Conservation (phyloP, 1,140 invertebrate species). For the Gryon sp. region DNA sequence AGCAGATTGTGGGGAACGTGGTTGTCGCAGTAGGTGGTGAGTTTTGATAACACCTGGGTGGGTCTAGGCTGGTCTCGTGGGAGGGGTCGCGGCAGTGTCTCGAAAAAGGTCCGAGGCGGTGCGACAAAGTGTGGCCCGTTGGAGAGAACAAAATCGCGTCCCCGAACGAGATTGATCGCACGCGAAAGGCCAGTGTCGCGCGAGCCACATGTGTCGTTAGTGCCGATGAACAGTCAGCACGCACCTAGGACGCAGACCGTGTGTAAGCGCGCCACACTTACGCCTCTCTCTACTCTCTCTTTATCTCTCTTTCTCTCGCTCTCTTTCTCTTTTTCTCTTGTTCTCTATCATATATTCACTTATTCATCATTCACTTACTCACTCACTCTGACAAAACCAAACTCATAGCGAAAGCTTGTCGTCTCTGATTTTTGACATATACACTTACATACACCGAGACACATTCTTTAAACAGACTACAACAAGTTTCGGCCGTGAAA, state of each 20-base stretch:
- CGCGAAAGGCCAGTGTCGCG: conserved; percentile 7
- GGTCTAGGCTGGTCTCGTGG: conserved; percentile 56
- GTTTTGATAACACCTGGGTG: conserved; percentile 15
- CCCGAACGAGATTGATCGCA: conserved; percentile 14
- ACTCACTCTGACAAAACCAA: conserved; percentile 16
- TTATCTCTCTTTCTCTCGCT: conserved; percentile 16
- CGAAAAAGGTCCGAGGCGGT: conserved; percentile 12
- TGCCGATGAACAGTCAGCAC: conserved; percentile 50
- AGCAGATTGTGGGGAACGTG: no score
- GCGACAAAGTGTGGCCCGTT: conserved; percentile 6
- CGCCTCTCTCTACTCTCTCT: conserved; percentile 19
- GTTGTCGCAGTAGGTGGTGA: no score
- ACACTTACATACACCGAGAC: no score
- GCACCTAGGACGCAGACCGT: conserved; percentile 52
- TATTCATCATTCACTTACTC: no score
- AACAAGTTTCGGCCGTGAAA: conserved; percentile 22
- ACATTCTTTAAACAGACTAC: no score
- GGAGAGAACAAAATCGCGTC: conserved; percentile 18
- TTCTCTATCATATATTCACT: no score
- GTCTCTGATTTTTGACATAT: conserved; percentile 34
- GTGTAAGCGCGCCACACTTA: conserved; percentile 55
- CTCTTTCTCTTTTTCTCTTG: no score
- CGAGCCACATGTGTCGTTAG: conserved; percentile 31
- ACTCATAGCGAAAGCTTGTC: conserved; percentile 47
- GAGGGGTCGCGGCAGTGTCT: conserved; percentile 49